phyloP scores from a whole-genome alignment of 2,888 invertebrate genomes.

The Eupsilia transversa region DNA sequence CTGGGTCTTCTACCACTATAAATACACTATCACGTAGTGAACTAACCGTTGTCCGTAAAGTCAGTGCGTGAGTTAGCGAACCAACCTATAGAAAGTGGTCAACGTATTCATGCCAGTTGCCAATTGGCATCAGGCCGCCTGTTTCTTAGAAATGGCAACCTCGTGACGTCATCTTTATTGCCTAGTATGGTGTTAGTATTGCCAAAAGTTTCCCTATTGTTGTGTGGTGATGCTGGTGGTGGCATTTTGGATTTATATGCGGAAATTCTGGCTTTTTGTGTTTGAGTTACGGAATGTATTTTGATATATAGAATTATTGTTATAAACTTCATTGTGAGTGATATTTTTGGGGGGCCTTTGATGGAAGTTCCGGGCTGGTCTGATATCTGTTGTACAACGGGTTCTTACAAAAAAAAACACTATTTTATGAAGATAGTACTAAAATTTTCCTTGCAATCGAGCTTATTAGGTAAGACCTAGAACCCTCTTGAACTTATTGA shows the following conservation, averaged over 20 bases:
- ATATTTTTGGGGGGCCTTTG: background rate
- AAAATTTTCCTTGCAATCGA: background rate
- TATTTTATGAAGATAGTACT: background rate
- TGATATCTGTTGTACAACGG: background rate
- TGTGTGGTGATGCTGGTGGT: too few relatives aligned
- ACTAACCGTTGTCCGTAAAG: conserved; percentile 19
- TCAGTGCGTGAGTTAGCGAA: conserved; percentile 53
- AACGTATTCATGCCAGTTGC: conserved; percentile 62
- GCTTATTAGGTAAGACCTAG: background rate
- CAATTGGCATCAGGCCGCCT: conserved; percentile 66
- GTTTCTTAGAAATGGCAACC: conserved; percentile 60
- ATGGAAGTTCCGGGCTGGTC: background rate
- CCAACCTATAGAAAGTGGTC: conserved; percentile 61
- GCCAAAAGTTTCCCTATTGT: conserved; percentile 24
- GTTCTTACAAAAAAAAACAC: background rate
- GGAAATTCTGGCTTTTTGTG: background rate
- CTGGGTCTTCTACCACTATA: conserved; percentile 22
- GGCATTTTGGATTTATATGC: background rate
- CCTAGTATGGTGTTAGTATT: conserved; percentile 54
- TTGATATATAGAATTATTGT: background rate
- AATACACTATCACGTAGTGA: conserved; percentile 31
- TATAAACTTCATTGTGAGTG: background rate
- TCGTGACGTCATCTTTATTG: conserved; percentile 58
- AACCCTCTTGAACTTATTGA: background rate
- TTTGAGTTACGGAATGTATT: background rate